phyloP scores from a whole-genome alignment of 2,113 vertebrate genomes.

The Brachirus orientalis region DNA sequence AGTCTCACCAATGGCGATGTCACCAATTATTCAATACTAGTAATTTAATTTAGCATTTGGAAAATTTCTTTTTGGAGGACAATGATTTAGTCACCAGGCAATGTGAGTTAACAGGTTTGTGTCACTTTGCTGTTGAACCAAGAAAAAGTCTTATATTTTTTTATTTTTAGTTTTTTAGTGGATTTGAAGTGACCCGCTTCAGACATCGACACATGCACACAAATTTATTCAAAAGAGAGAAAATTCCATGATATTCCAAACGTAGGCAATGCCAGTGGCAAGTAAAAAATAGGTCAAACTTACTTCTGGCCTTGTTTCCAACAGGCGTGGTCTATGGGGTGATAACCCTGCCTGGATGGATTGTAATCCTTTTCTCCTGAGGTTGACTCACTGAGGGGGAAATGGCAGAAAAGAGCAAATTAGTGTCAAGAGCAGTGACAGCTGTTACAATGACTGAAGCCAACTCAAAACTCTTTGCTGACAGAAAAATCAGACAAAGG shows the following conservation, averaged over 20 bases:
- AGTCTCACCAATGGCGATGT: too few relatives aligned
- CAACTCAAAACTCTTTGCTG: constrained; percentile 3
- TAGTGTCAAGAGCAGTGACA: constrained; percentile 1
- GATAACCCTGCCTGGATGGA: constrained; percentile 84
- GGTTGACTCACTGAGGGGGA: constrained; percentile 60
- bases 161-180: background rate
- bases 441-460: constrained; percentile 12
- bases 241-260: too few relatives aligned
- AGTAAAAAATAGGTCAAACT: background rate
- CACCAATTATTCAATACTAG: too few relatives aligned
- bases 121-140: background rate
- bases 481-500: constrained; percentile 3
- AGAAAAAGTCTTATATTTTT: background rate
- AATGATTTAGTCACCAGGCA: background rate
- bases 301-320: constrained; percentile 87
- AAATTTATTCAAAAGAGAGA: too few relatives aligned
- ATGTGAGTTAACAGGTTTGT: background rate
- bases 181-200: background rate
- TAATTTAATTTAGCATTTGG: too few relatives aligned
- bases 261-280: background rate
- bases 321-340: constrained; percentile 87
- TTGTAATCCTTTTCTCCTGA: constrained; percentile 74
- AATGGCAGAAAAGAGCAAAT: background rate
- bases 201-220: background rate
- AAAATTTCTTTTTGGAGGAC: too few relatives aligned